Evolutionary conservation across 2,113 vertebrate species (phyloP), one percentile per base, ranked within the genome.

Genomic region (Ahaetulla prasina): DNA sequence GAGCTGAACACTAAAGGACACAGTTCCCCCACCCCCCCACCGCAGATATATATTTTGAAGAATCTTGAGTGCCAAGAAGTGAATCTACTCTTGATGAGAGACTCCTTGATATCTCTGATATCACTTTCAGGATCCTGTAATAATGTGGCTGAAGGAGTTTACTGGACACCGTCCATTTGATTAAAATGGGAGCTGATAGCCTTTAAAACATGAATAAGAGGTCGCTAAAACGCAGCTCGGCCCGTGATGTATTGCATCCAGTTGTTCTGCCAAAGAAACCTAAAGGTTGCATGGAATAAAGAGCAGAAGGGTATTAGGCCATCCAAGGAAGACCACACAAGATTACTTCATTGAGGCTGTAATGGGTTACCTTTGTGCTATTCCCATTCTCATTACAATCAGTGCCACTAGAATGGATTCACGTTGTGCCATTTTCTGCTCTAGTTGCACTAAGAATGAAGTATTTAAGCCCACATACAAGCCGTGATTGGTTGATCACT

Each of bases 381-480:
- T 95, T 94, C 89, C 91, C 94, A 91, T 88, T 96, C 96, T 94
- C 93, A 96, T 95, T 95, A 68, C 92, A 91, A 91, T 93, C 93
- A 89, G 92, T 92, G 90, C 39, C 92, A 92, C 92, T 92, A 22
- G 39, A 96, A 96, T 94, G 94, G 94, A 94, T 95, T 96, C 92
- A 90, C 50, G 93, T 96, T 92, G 95, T 96, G 95, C 95, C 94
- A 93, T 96, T 97, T 97, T 96, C 94, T 95, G 84, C 94, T 95
- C 95, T 87, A 92, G 68, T 90, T 94, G 91, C 95, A 91, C 91
- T 94, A 91, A 94, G 94, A 96, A 93, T 91, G 87, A 95, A 94
- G 94, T 91, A 95, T 95, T 94, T 92, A 96, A 95, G 95, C 90
- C 95, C 90, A 5, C 0, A 0, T 94, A 43, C 27, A 27, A 49